Base-by-base conservation (phyloP, 2,113 vertebrate species). In the Jaculus jaculus region DNA sequence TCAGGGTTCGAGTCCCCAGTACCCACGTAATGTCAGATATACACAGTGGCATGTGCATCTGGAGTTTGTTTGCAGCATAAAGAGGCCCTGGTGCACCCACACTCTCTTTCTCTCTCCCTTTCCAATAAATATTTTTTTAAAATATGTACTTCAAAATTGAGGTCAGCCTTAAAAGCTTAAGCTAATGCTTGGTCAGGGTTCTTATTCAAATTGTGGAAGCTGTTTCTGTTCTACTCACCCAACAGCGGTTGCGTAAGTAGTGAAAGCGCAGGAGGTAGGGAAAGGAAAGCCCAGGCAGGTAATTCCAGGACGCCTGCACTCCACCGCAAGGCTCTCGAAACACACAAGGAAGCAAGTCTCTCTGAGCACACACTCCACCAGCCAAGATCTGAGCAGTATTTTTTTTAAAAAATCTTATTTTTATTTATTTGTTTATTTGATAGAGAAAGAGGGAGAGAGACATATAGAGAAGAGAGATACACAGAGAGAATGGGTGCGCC, bases 301-400 rank as follows among this genome's bases (percentile, higher is more conserved):
- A 13, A 34, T 10, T 4, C 18, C 13, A 37, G 51, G 60, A 17
- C 47, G 16, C 5, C 7, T 47, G 8, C 2, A 0, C 24, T 7
- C 47, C 58, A 0, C 9, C 66, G 9, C 20, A 21, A 15, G 13
- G 11, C 83, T 75, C 78, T 34, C 21, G 58, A 68, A 72, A 47
- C 18, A 85, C 24, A 24, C 34, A 28, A 47, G 80, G 72, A n/a
- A 74, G 34, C 20, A 17, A 0, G 9, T 7, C 34, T n/a, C 51
- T 5, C 0, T 13, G 39, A 73, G 32, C 9, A 21, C 17, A 0
- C 60, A 54, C 24, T 32, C 34, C n/a, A 9, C 0, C 34, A 68
- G 79, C 20, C 15, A 69, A 74, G 51, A 30, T 7, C 10, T 7
- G 54, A 42, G 69, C 24, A 3, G 42, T 6, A 47, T 47, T n/a